Evolutionary conservation across 2,888 invertebrate genomes (phyloP).

Genomic region (Heliconius charithonia): DNA sequence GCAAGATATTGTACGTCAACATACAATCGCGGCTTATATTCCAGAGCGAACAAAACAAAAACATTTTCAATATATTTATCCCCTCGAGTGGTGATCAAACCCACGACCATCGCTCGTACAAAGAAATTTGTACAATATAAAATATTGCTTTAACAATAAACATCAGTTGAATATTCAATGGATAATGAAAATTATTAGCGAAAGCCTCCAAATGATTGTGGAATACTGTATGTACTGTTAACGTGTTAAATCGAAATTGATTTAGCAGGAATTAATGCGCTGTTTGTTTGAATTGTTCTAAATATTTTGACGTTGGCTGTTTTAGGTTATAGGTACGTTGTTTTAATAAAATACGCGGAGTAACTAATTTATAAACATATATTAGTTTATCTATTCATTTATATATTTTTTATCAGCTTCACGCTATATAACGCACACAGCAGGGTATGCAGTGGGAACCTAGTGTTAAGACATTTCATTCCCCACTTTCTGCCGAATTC

Average conservation of each 20-base stretch:
- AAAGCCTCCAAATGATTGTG: slow-evolving; percentile 22
- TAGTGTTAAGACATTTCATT: no score
- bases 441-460: no score
- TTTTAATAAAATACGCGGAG: not conserved
- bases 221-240: slow-evolving; percentile 1
- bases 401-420: not conserved
- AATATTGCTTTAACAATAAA: slow-evolving; percentile 10
- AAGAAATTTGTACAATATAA: not conserved
- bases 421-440: no score
- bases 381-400: not conserved
- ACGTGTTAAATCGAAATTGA: not conserved
- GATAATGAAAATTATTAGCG: slow-evolving; percentile 18
- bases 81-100: not conserved
- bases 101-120: not conserved
- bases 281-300: slow-evolving; percentile 1
- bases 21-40: no score
- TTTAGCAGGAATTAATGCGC: not conserved
- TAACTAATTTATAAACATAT: not conserved
- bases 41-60: not conserved
- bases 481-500: no score
- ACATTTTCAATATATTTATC: not conserved
- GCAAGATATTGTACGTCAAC: no score
- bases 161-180: slow-evolving; percentile 16
- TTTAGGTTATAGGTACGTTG: not conserved
- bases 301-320: slow-evolving; percentile 2